Percentiles rank a stretch among this genome's conserved stretches.
Evolutionary conservation across 2,113 vertebrate genomes (phyloP).

Genomic region (Platichthys stellatus): DNA sequence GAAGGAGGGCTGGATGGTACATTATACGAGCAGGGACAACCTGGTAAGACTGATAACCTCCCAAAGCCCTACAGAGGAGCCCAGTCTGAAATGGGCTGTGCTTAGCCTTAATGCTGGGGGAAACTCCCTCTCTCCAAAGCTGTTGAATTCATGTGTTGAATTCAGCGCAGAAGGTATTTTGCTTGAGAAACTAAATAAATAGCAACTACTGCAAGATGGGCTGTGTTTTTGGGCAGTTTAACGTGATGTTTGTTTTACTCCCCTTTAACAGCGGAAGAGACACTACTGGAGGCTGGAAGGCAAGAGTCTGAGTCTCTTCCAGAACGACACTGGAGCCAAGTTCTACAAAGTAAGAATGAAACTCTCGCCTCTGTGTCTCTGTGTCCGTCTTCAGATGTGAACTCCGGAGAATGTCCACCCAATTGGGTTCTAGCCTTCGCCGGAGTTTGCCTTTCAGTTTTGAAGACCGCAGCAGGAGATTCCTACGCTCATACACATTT

Average conservation of each 20-base stretch:
- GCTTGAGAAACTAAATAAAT: constrained; percentile 15
- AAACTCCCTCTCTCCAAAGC: constrained; percentile 24
- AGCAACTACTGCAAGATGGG: not conserved
- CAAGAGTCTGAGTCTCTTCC: constrained; percentile 96
- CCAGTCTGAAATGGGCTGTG: constrained; percentile 41
- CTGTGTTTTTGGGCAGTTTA: constrained; percentile 14
- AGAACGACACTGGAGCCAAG: constrained; percentile 97
- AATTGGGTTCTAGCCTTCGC: too few relatives aligned
- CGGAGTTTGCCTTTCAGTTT: too few relatives aligned
- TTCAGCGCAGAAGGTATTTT: constrained; percentile 46
- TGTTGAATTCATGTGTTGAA: constrained; percentile 48
- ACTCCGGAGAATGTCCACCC: too few relatives aligned
- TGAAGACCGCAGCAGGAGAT: too few relatives aligned
- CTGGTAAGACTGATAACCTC: constrained; percentile 86
- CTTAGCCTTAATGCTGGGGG: constrained; percentile 31
- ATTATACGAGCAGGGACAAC: constrained; percentile 96
- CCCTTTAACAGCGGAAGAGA: constrained; percentile 89
- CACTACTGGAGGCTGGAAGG: constrained; percentile 99
- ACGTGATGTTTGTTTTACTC: constrained; percentile 38
- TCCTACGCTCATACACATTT: too few relatives aligned
- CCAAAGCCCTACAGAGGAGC: constrained; percentile 44
- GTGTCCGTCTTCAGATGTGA: not conserved
- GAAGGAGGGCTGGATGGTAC: constrained; percentile 99
- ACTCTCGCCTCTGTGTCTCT: not conserved
- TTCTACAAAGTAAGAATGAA: constrained; percentile 88